Evolutionary conservation across 2,797 vertebrate genomes (phyloP).

Genomic region (Arrhamphus sclerolepis): DNA sequence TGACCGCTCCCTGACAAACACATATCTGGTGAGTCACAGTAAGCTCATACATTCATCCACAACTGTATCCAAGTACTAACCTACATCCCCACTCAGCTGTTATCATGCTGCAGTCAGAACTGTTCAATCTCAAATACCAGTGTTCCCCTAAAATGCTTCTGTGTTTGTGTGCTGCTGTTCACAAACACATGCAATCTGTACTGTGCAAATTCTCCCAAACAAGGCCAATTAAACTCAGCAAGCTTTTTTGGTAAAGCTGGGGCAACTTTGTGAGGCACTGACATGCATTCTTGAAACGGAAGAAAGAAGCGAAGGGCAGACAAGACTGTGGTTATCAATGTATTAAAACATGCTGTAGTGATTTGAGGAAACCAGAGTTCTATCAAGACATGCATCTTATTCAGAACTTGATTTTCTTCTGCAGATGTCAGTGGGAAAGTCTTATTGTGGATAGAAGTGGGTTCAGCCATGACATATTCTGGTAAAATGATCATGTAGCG

Average conservation of each 20-base stretch:
- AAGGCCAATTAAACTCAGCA: constrained; percentile 13
- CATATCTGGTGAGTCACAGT: constrained; percentile 42
- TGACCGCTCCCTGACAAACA: constrained; percentile 44
- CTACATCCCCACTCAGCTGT: constrained; percentile 40
- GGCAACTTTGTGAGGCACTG: neutral
- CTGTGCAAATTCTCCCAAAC: constrained; percentile 2
- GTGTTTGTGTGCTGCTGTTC: constrained; percentile 7
- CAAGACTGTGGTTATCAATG: neutral
- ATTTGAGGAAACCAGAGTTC: neutral
- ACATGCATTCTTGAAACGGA: neutral
- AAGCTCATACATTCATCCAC: constrained; percentile 31
- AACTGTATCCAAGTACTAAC: constrained; percentile 36
- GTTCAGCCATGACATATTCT: no score
- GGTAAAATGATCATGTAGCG: no score
- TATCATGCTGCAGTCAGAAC: constrained; percentile 48
- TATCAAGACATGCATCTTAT: neutral
- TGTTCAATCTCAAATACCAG: constrained; percentile 45
- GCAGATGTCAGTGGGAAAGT: neutral
- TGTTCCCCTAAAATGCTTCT: constrained; percentile 46
- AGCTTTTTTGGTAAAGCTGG: constrained; percentile 8
- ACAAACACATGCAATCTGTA: constrained; percentile 3
- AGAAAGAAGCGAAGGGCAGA: no score
- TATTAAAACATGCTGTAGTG: neutral
- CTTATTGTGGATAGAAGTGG: neutral
- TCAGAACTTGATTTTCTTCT: neutral